phyloP scores from a whole-genome alignment of 2,113 vertebrate species.

The Alectura lathami region DNA sequence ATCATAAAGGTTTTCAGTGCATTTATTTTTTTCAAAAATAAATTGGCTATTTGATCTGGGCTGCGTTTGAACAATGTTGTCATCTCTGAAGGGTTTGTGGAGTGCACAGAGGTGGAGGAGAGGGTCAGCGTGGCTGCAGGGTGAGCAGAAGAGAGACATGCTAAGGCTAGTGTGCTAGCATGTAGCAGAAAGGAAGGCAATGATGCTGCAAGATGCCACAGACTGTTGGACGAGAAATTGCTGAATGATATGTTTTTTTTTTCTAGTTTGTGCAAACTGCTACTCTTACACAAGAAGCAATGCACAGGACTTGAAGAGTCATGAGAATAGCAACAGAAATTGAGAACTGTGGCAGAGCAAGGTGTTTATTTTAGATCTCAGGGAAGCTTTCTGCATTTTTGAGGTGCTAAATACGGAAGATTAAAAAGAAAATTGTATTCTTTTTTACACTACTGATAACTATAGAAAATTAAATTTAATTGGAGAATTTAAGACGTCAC shows the following conservation, averaged over 20 bases:
- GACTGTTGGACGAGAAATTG: background rate
- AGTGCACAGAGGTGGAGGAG: background rate
- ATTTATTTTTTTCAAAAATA: background rate
- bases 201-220: background rate
- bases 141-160: background rate
- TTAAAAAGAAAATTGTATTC: background rate
- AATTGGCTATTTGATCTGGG: background rate
- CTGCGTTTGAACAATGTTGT: background rate
- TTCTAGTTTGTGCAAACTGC: background rate
- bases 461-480: background rate
- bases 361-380: background rate
- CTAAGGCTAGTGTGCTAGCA: background rate
- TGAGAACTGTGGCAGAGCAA: background rate
- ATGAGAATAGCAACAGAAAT: background rate
- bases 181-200: background rate
- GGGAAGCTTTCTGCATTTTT: background rate
- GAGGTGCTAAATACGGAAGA: background rate
- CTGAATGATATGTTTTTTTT: background rate
- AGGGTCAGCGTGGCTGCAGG: background rate
- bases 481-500: background rate
- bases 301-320: background rate
- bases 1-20: background rate
- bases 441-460: background rate
- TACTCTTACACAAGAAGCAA: background rate
- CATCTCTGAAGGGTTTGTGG: background rate